Conservation (phyloP, 2,888 invertebrate genomes). For the Nemapogon koenigi region DNA sequence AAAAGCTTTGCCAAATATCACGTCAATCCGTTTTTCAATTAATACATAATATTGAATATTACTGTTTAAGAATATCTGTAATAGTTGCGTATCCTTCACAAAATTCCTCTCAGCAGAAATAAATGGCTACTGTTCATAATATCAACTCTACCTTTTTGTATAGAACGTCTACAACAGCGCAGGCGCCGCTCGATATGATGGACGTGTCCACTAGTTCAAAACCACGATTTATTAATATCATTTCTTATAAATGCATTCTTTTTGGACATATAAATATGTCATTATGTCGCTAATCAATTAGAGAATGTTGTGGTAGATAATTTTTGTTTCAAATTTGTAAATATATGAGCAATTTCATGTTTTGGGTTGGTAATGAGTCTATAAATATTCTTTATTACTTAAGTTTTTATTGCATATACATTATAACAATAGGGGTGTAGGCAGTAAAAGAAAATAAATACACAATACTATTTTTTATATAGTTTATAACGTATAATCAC, state of each 20-base stretch:
- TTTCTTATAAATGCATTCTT: slow-evolving; percentile 25
- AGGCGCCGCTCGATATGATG: slow-evolving; percentile 49
- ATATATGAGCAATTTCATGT: no score
- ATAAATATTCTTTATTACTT: no score
- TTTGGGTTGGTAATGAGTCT: no score
- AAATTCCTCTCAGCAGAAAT: slow-evolving; percentile 30
- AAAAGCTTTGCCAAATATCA: no score
- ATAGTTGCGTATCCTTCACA: slow-evolving; percentile 25
- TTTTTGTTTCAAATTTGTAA: not conserved
- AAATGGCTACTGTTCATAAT: not conserved
- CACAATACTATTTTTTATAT: no score
- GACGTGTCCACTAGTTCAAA: slow-evolving; percentile 33
- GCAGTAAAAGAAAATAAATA: no score
- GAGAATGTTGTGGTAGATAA: not conserved
- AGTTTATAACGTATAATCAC: no score
- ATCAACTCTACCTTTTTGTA: not conserved
- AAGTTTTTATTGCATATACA: no score
- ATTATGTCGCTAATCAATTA: slow-evolving; percentile 57
- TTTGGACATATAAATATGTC: slow-evolving; percentile 46
- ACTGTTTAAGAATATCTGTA: no score
- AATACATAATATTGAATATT: no score
- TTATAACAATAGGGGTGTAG: no score
- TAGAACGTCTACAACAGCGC: slow-evolving; percentile 37
- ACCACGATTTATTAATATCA: slow-evolving; percentile 43
- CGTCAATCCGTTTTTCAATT: no score